Evolutionary conservation across 2,113 vertebrate species (phyloP).

Genomic region (Cricetomys ansorgei): DNA sequence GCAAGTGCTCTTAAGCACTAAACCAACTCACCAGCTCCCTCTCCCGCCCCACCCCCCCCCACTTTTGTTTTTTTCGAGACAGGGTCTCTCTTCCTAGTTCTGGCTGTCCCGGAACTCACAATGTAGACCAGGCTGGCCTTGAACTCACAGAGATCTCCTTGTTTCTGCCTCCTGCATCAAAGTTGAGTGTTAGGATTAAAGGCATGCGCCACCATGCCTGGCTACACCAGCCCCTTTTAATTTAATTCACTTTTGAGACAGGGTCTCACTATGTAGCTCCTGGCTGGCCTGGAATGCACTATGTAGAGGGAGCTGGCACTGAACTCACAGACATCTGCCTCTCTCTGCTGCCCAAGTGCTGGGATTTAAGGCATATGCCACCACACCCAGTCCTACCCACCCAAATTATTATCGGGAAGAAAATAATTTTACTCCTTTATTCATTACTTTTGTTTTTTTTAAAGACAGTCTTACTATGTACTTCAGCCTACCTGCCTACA

Average conservation of each 20-base stretch:
- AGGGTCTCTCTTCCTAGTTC: too few species aligned
- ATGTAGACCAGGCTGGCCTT: too few species aligned
- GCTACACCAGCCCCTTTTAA: background rate
- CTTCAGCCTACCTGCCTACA: background rate
- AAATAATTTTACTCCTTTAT: slow-evolving; percentile 31
- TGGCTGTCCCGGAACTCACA: too few species aligned
- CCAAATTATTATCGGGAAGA: slow-evolving; percentile 19
- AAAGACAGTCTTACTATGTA: background rate
- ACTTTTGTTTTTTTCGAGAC: too few species aligned
- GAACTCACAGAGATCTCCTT: too few species aligned
- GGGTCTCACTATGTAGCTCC: background rate
- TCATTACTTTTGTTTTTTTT: background rate
- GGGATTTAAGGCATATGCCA: background rate
- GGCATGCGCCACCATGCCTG: too few species aligned
- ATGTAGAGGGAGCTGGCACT: background rate
- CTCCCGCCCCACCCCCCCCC: too few species aligned
- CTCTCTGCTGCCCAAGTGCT: background rate
- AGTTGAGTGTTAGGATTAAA: too few species aligned
- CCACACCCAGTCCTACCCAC: background rate
- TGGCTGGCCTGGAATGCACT: background rate
- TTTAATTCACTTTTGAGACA: background rate
- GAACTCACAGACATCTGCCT: background rate
- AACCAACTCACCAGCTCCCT: too few species aligned
- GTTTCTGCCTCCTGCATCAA: too few species aligned
- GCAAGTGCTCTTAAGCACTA: background rate